Percentiles rank a stretch among this genome's conserved stretches.
Conservation (phyloP, 2,888 invertebrate genomes). For the Folsomia candida region DNA sequence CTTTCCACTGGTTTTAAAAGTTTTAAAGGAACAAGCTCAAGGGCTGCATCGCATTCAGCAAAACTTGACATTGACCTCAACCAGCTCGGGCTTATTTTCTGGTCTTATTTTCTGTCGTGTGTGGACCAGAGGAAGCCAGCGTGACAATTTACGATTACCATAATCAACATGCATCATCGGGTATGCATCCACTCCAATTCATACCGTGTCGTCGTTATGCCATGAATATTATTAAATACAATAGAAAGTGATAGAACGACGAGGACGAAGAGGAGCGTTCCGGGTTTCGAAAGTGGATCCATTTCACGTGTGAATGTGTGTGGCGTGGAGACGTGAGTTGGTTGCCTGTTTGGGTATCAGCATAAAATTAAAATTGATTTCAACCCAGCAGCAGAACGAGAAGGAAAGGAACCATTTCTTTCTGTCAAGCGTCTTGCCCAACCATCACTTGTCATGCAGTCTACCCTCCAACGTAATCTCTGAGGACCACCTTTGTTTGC, state of each 20-base stretch:
- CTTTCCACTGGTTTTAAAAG: too few relatives aligned
- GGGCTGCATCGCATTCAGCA: not conserved
- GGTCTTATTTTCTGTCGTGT: too few relatives aligned
- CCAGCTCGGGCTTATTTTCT: too few relatives aligned
- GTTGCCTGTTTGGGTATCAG: not conserved
- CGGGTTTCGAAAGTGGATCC: too few relatives aligned
- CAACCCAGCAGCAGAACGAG: not conserved
- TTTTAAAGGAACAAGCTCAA: not conserved
- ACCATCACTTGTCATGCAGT: not conserved
- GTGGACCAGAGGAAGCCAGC: too few relatives aligned
- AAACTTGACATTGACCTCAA: not conserved
- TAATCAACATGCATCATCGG: too few relatives aligned
- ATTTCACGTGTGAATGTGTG: too few relatives aligned
- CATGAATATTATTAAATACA: not conserved
- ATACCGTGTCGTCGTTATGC: not conserved
- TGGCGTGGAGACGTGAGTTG: not conserved
- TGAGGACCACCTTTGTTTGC: too few relatives aligned
- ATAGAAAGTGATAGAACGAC: not conserved
- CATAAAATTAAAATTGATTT: not conserved
- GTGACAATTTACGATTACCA: too few relatives aligned
- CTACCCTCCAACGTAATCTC: too few relatives aligned
- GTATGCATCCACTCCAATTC: not conserved
- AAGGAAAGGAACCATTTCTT: not conserved
- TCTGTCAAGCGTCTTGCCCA: not conserved
- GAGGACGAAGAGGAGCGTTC: too few relatives aligned